phyloP scores from a whole-genome alignment of 1,140 invertebrate species.

The Zaprionus lachaisei region DNA sequence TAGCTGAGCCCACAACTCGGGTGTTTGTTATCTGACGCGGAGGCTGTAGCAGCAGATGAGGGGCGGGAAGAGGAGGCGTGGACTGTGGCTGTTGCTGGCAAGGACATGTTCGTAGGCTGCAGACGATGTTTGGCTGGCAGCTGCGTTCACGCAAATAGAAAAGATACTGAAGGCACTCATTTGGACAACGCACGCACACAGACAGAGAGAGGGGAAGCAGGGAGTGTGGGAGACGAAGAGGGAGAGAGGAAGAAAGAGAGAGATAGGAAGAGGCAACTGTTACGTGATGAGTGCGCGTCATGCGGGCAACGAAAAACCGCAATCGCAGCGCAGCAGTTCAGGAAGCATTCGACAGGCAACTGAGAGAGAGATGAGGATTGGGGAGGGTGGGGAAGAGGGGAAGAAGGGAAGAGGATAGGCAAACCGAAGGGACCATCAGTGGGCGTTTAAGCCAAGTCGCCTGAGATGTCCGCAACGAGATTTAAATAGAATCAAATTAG shows the following conservation, averaged over 20 bases:
- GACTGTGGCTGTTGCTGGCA: conserved; percentile 25
- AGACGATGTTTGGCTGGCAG: conserved; percentile 60
- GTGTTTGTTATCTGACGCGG: conserved; percentile 75
- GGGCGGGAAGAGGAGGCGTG: neutral
- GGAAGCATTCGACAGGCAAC: conserved; percentile 1
- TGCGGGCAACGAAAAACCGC: conserved; percentile 58
- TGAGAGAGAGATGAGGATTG: neutral
- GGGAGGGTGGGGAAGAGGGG: neutral
- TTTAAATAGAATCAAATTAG: conserved; percentile 84
- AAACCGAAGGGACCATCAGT: conserved; percentile 55
- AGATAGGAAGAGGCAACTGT: conserved; percentile 43
- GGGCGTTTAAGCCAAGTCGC: conserved; percentile 77
- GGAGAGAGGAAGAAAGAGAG: neutral
- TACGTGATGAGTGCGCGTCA: conserved; percentile 78
- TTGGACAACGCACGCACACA: conserved; percentile 41
- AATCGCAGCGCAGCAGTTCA: conserved; percentile 26
- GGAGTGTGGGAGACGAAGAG: neutral
- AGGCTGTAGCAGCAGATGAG: neutral
- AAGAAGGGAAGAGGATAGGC: neutral
- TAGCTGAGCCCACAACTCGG: conserved; percentile 48
- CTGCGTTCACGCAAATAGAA: conserved; percentile 80
- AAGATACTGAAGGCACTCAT: conserved; percentile 81
- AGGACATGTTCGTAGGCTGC: conserved; percentile 41
- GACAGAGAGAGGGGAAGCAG: neutral
- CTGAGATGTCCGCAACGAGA: conserved; percentile 79